A percentile compares a stretch with the other conserved stretches of the same genome.
These are phyloP conservation scores for Myotis pilosus DNA, from an alignment of 2,797 vertebrate species.

Conservation along the genomic window DNA sequence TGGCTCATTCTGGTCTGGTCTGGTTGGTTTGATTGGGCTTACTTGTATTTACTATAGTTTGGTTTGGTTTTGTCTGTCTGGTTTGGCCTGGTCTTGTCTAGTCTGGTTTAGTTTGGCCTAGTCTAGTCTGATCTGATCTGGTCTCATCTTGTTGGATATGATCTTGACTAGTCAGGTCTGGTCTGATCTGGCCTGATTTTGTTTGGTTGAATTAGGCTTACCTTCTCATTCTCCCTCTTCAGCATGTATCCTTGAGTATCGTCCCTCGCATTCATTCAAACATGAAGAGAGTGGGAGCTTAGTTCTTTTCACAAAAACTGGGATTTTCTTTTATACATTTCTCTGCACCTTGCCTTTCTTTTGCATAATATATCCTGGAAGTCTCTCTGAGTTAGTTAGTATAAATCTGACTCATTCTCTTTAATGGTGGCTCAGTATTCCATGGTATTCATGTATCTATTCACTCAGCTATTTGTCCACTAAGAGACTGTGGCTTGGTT, in stretches of 20 bases:
- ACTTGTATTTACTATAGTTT: background rate
- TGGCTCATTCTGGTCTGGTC: background rate
- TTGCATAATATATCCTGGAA: background rate
- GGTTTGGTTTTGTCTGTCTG: background rate
- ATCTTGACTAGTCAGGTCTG: background rate
- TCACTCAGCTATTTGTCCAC: background rate
- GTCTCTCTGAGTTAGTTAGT: background rate
- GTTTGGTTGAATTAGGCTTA: background rate
- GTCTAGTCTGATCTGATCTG: background rate
- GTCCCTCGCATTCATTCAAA: background rate
- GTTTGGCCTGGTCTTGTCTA: background rate
- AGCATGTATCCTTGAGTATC: background rate
- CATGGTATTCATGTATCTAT: no score
- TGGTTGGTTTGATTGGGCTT: background rate
- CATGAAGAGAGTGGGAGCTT: fast-evolving
- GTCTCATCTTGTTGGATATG: background rate
- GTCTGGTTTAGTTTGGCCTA: background rate
- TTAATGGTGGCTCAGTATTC: background rate
- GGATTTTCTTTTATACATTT: background rate
- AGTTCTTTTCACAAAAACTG: background rate
- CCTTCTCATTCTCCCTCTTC: background rate
- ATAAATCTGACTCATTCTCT: background rate
- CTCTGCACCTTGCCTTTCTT: background rate
- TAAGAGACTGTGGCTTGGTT: background rate
- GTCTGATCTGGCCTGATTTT: background rate